Base-by-base conservation (phyloP, 2,888 invertebrate species). In the Congeria kusceri region DNA sequence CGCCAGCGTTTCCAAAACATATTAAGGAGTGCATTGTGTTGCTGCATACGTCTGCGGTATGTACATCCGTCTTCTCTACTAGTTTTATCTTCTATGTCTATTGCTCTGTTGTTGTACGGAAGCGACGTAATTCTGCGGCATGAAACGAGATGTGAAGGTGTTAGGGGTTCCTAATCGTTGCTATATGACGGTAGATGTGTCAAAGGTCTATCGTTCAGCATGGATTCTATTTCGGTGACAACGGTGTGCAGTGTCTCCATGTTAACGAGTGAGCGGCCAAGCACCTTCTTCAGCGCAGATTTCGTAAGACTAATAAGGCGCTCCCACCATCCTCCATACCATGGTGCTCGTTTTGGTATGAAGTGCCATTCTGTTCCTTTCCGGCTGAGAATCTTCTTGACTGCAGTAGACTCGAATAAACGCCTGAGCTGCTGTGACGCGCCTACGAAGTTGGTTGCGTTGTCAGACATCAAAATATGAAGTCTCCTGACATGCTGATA, bases 361-460 rank as follows among this genome's bases (percentile, higher is more conserved):
- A 53, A 53, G 53, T 25, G 53, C 53, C 53, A 53, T 53, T 53
- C 53, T 53, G 53, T 53, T 18, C 53, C 53, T 53, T 53, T 53
- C 1, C 25, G 20, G 53, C 25, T 53, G 53, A 53, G 53, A 9
- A 23, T 9, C 25, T 53, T 20, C 53, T 53, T 20, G 1, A 53
- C 53, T 53, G 53, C 53, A 53, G 20, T 18, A n/a, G 25, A 53
- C 25, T 53, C 23, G 23, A 53, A 23, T 20, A 53, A 20, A 39
- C 39, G 39, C 39, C 25, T 53, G 23, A 53, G 23, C 23, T 53
- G 53, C 15, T 53, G 20, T 25, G 53, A 20, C 25, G 53, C 53
- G 20, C 53, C n/a, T 13, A 49, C 3, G 20, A n/a, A 49, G 18
- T 18, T 49, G 20, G 49, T 49, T n/a, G 49, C 49, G 20, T 49